These are phyloP conservation scores for Oligia latruncula DNA, from an alignment of 2,888 invertebrate species.

Conservation along the genomic window DNA sequence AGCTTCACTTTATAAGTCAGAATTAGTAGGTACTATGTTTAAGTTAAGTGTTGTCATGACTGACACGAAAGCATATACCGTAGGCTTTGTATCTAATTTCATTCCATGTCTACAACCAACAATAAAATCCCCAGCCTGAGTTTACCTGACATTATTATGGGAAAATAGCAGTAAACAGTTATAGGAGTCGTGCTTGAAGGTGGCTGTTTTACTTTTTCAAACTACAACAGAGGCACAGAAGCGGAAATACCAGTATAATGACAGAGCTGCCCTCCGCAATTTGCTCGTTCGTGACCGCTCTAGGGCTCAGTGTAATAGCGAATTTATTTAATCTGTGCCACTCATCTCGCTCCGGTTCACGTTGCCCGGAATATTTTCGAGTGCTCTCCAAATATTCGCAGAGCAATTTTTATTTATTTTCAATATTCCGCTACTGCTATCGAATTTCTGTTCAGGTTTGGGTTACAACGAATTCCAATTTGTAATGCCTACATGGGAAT, in stretches of 20 bases:
- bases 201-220: conserved; percentile 57
- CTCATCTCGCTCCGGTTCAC: conserved; percentile 59
- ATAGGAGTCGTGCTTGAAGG: conserved; percentile 44
- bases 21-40: background rate
- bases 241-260: conserved; percentile 80
- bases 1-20: background rate
- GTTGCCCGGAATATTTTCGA: conserved; percentile 49
- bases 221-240: conserved; percentile 61
- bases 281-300: conserved; percentile 76
- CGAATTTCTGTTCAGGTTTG: conserved; percentile 29
- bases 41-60: conserved; percentile 11
- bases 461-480: conserved; percentile 39
- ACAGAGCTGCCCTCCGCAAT: conserved; percentile 69
- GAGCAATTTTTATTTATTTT: conserved; percentile 42
- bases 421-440: conserved; percentile 35
- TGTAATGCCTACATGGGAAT: conserved; percentile 37
- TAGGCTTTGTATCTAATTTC: conserved; percentile 27
- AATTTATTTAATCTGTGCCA: conserved; percentile 65
- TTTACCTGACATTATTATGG: conserved; percentile 44
- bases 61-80: conserved; percentile 17
- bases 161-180: conserved; percentile 57
- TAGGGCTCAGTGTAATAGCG: conserved; percentile 65
- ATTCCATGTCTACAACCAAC: conserved; percentile 31
- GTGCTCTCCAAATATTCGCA: conserved; percentile 52
- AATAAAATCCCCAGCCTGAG: conserved; percentile 29